A percentile compares a stretch with the other conserved stretches of the same genome.
phyloP scores from a whole-genome alignment of 2,888 invertebrate genomes.

The Apamea crenata region DNA sequence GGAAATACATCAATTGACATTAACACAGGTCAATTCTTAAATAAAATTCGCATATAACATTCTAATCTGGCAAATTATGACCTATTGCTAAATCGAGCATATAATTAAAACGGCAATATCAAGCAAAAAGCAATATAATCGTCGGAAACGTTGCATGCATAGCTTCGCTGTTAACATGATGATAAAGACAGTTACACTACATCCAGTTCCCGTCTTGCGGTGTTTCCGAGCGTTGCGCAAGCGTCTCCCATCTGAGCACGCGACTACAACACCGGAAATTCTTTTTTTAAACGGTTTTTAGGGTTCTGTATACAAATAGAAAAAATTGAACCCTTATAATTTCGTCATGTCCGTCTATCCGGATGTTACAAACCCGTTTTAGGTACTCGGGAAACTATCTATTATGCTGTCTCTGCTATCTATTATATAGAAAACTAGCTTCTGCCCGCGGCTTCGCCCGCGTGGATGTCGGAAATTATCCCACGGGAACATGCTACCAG shows the following conservation, averaged over 20 bases:
- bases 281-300: slow-evolving; percentile 51
- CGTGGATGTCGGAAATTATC: no score
- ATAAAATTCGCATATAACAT: not conserved
- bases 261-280: slow-evolving; percentile 76
- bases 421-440: not conserved
- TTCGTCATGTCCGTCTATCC: not conserved
- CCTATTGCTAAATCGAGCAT: slow-evolving; percentile 53
- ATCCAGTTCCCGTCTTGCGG: slow-evolving; percentile 78
- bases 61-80: slow-evolving; percentile 21
- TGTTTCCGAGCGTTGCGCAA: slow-evolving; percentile 79
- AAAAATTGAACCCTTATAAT: not conserved
- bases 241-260: slow-evolving; percentile 74
- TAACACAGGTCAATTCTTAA: slow-evolving; percentile 2
- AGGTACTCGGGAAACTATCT: not conserved
- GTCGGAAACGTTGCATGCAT: slow-evolving; percentile 77
- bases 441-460: no score
- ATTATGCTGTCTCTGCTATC: no score
- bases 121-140: slow-evolving; percentile 68
- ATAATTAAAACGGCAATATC: slow-evolving; percentile 42
- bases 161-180: slow-evolving; percentile 68
- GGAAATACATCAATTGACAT: not conserved
- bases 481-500: no score
- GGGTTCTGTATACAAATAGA: not conserved
- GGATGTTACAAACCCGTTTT: not conserved
- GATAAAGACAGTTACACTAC: slow-evolving; percentile 75